Percentiles rank a stretch among this genome's conserved stretches.
phyloP scores from a whole-genome alignment of 2,888 invertebrate genomes.

The Pseudolycoriella hygida region DNA sequence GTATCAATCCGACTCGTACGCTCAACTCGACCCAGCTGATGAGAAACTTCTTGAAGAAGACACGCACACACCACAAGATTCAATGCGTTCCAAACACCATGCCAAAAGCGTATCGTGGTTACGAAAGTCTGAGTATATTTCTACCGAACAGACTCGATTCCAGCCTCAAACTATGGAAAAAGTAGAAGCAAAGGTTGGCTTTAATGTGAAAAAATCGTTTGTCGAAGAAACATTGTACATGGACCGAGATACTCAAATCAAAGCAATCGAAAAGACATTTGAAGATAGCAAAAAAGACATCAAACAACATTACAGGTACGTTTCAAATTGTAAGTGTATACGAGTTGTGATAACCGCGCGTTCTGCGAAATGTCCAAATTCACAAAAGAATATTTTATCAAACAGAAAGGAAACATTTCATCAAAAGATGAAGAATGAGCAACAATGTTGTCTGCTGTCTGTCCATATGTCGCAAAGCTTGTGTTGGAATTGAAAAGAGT shows the following conservation, averaged over 20 bases:
- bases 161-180: conserved; percentile 93
- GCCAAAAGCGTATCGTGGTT: conserved; percentile 96
- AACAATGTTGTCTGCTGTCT: too few species aligned
- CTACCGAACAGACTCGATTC: conserved; percentile 94
- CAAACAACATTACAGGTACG: conserved; percentile 58
- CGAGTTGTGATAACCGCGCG: too few species aligned
- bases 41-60: conserved; percentile 94
- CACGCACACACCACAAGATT: conserved; percentile 70
- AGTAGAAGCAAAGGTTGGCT: conserved; percentile 98
- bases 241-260: conserved; percentile 93
- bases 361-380: too few species aligned
- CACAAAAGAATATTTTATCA: too few species aligned
- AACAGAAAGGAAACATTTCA: too few species aligned
- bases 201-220: conserved; percentile 87
- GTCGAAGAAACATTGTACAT: conserved; percentile 86
- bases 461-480: too few species aligned
- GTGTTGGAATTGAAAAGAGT: too few species aligned
- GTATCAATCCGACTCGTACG: conserved; percentile 66
- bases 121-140: conserved; percentile 95
- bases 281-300: conserved; percentile 72
- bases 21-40: conserved; percentile 73
- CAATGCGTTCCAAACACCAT: conserved; percentile 84
- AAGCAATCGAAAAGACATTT: conserved; percentile 95
- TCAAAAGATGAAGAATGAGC: too few species aligned
- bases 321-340: neutral